Conservation (phyloP, 2,797 vertebrate species). For the Streptopelia turtur region DNA sequence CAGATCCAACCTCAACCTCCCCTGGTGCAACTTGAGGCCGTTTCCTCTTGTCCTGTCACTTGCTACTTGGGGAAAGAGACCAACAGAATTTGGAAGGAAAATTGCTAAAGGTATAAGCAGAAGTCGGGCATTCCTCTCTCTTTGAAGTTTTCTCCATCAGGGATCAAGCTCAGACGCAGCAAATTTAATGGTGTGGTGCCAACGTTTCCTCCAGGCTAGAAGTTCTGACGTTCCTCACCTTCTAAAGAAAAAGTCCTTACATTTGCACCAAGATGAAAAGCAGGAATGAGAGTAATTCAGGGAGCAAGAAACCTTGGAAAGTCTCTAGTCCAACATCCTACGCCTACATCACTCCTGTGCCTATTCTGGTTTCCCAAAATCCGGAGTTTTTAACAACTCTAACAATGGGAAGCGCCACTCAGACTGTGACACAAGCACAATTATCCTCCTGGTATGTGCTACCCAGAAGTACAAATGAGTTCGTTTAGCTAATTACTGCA, state of each 20-base stretch:
- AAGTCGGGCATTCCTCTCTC: background rate
- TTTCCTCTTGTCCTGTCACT: too few species aligned
- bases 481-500: background rate
- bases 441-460: background rate
- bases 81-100: background rate
- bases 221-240: background rate
- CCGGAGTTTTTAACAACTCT: background rate
- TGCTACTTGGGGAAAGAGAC: too few species aligned
- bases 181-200: rapidly evolving
- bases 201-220: background rate
- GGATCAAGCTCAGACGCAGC: background rate
- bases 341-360: background rate
- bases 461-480: too few species aligned
- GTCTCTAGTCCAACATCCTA: background rate
- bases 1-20: too few species aligned
- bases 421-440: background rate
- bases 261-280: background rate
- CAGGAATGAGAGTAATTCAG: background rate
- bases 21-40: too few species aligned
- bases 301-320: background rate
- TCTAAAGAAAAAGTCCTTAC: background rate
- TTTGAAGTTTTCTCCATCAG: background rate
- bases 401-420: background rate
- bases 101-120: background rate
- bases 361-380: background rate